Percentiles rank a stretch among this genome's conserved stretches.
Conservation (phyloP, 2,888 invertebrate species). For the Epirrita christyi region DNA sequence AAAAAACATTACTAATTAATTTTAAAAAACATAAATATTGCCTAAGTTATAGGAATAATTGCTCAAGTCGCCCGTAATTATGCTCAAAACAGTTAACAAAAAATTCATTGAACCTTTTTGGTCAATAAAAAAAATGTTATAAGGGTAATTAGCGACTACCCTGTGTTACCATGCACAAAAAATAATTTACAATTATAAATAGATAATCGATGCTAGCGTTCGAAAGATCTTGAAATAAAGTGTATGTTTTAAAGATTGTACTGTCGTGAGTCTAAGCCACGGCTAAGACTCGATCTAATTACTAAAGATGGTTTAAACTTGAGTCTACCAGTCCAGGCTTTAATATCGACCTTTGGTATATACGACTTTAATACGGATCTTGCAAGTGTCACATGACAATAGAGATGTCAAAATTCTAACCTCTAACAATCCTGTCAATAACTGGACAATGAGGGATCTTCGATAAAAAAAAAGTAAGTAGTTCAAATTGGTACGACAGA, state of each 20-base stretch:
- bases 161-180: constrained; percentile 68
- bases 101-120: constrained; percentile 57
- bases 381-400: too few relatives aligned
- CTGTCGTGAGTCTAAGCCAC: too few relatives aligned
- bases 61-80: constrained; percentile 36
- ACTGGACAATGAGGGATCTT: too few relatives aligned
- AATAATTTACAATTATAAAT: constrained; percentile 51
- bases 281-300: too few relatives aligned
- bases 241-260: neutral
- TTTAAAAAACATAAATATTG: neutral
- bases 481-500: too few relatives aligned
- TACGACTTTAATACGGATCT: too few relatives aligned
- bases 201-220: constrained; percentile 20
- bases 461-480: too few relatives aligned
- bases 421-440: too few relatives aligned
- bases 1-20: neutral
- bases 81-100: constrained; percentile 44
- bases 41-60: constrained; percentile 4
- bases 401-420: too few relatives aligned
- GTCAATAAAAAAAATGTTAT: constrained; percentile 43
- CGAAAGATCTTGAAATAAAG: constrained; percentile 5
- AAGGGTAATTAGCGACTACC: constrained; percentile 58
- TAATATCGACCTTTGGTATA: too few relatives aligned
- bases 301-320: too few relatives aligned
- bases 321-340: too few relatives aligned